A percentile compares a stretch with the other conserved stretches of the same genome.
Conservation (phyloP, 1,140 invertebrate genomes). For the Zaprionus inermis region DNA sequence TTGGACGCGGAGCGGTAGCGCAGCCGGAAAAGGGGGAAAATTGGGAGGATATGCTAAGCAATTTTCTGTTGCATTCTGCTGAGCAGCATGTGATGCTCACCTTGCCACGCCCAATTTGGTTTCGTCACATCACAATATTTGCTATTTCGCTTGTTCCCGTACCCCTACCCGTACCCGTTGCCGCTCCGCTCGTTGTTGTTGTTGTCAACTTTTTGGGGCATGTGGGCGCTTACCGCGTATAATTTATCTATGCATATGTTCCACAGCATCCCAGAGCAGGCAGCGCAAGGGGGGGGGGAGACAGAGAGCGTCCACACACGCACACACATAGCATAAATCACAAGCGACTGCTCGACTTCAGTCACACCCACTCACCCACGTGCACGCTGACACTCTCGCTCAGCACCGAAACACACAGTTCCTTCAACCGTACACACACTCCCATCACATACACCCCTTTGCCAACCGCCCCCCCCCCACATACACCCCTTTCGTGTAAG, state of each 20-base stretch:
- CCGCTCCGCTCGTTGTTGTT: conserved; percentile 19
- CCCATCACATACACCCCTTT: not conserved
- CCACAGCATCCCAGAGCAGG: conserved; percentile 51
- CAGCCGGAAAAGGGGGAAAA: not conserved
- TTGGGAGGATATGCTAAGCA: conserved; percentile 32
- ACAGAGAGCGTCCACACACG: conserved; percentile 41
- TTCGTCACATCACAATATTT: conserved; percentile 77
- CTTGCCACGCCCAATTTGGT: conserved; percentile 70
- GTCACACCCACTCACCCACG: conserved; percentile 42
- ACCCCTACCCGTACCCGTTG: conserved; percentile 5
- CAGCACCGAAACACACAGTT: conserved; percentile 5
- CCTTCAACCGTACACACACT: not conserved
- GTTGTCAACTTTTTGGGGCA: conserved; percentile 58
- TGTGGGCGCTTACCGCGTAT: conserved; percentile 74
- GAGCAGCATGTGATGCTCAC: conserved; percentile 33
- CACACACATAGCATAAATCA: conserved; percentile 56
- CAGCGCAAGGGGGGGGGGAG: too few relatives aligned
- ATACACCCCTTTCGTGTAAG: conserved; percentile 69
- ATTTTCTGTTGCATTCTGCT: conserved; percentile 32
- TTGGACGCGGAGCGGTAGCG: too few relatives aligned
- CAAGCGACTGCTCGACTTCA: conserved; percentile 31
- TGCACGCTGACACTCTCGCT: conserved; percentile 8
- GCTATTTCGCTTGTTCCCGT: conserved; percentile 39
- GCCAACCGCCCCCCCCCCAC: not conserved
- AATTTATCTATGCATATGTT: conserved; percentile 83